Evolutionary conservation across 2,888 invertebrate species (phyloP).

Genomic region (Drosophila lacicola): DNA sequence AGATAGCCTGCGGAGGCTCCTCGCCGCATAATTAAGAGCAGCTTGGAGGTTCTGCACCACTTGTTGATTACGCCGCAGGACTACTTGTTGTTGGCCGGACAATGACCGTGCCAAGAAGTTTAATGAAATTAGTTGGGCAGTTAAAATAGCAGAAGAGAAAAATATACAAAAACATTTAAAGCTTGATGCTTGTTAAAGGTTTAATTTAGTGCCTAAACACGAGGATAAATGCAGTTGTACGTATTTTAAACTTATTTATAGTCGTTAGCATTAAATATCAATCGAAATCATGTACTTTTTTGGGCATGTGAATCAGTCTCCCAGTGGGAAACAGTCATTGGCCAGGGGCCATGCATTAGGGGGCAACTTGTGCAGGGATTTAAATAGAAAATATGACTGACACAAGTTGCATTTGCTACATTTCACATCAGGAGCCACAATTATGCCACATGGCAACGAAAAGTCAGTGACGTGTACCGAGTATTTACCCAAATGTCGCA

Average conservation of each 20-base stretch:
- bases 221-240: too few species aligned
- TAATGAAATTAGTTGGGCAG: constrained; percentile 19
- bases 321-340: constrained; percentile 21
- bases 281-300: neutral
- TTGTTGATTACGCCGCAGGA: constrained; percentile 41
- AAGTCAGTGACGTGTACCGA: constrained; percentile 56
- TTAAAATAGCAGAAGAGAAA: neutral
- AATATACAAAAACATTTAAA: neutral
- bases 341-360: constrained; percentile 17
- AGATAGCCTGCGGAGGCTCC: constrained; percentile 36
- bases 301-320: neutral
- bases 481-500: constrained; percentile 62
- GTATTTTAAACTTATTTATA: neutral
- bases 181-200: too few species aligned
- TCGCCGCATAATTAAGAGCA: constrained; percentile 64
- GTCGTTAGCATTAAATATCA: neutral
- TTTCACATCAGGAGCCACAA: constrained; percentile 33
- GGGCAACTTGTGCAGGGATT: constrained; percentile 9
- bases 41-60: constrained; percentile 50
- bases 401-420: constrained; percentile 8
- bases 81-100: constrained; percentile 12
- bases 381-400: neutral
- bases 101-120: constrained; percentile 7
- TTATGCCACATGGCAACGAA: constrained; percentile 44
- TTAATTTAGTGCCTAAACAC: too few species aligned